Conservation (phyloP, 2,797 vertebrate genomes). For the Syndactyla subalaris region DNA sequence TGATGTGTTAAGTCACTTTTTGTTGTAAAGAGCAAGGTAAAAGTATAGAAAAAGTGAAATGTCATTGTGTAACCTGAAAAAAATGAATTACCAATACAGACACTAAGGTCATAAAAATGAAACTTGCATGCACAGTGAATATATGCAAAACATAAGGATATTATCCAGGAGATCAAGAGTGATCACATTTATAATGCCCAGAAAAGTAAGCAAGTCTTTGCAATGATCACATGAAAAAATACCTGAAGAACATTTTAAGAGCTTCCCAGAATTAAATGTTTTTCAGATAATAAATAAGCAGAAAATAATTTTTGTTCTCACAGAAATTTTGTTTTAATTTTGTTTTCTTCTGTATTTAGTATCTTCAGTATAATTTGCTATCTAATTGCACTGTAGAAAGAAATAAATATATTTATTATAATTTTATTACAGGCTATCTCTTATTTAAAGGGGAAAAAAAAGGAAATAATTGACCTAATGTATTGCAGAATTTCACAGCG, state of each 20-base stretch:
- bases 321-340: background rate
- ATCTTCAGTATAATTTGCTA: background rate
- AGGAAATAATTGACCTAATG: background rate
- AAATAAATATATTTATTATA: background rate
- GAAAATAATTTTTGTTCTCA: background rate
- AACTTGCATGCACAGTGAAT: background rate
- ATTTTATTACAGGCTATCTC: background rate
- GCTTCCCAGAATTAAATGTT: background rate
- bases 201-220: background rate
- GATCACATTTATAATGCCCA: background rate
- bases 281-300: background rate
- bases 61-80: background rate
- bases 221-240: background rate
- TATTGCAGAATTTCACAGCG: background rate
- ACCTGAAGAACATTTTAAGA: background rate
- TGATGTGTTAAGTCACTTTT: background rate
- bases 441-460: background rate
- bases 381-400: background rate
- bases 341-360: background rate
- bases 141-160: background rate
- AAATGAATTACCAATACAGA: background rate
- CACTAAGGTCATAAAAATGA: background rate
- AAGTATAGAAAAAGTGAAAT: background rate
- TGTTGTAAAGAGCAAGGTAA: background rate
- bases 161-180: background rate